Base-by-base conservation (phyloP, 2,113 vertebrate species). In the Riparia riparia region DNA sequence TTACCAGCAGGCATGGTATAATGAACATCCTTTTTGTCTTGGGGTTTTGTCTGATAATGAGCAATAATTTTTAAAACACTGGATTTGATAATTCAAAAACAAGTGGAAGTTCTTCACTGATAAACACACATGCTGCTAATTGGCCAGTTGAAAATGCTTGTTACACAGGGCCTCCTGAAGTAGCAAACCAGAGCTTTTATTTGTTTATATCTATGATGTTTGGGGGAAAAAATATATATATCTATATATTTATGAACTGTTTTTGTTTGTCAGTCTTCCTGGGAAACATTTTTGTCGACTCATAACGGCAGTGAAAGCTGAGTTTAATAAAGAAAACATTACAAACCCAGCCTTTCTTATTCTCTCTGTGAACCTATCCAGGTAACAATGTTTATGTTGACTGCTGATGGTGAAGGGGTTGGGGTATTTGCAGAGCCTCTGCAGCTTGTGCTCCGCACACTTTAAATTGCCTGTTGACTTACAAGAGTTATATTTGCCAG, bases 291-390 rank as follows among this genome's bases (percentile, higher is more conserved):
- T 85, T 76, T 90, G 54, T 89, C 68, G 66, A 12, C 65, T 89
- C 56, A 60, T 34, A 92, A 87, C 42, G 47, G 77, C 64, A 72
- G 42, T 44, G 76, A 93, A 89, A 90, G 32, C 72, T 37, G 79
- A 91, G 41, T 80, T 95, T 87, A 97, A 96, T 96, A 96, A 97
- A 97, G 37, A 87, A 95, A 91, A 86, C n/a, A 4, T 85, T 29
- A 28, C 20, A 73, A 83, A 95, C 8, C n/a, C 15, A 26, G 31
- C 5, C 5, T 64, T 79, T 85, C 49, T 89, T 45, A 31, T 34
- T 93, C 25, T 68, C 12, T 93, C 54, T 71, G 39, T 45, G 66
- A 86, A 45, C 54, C 37, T 61, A 0, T 14, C 63, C 56, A 34
- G 76, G 44, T 79, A 89, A 24, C 70, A 58, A 11, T 5, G 2